A percentile compares a stretch with the other conserved stretches of the same genome.
These are phyloP conservation scores for Argyra leucocephala DNA, from an alignment of 2,888 invertebrate genomes.

Conservation along the genomic window DNA sequence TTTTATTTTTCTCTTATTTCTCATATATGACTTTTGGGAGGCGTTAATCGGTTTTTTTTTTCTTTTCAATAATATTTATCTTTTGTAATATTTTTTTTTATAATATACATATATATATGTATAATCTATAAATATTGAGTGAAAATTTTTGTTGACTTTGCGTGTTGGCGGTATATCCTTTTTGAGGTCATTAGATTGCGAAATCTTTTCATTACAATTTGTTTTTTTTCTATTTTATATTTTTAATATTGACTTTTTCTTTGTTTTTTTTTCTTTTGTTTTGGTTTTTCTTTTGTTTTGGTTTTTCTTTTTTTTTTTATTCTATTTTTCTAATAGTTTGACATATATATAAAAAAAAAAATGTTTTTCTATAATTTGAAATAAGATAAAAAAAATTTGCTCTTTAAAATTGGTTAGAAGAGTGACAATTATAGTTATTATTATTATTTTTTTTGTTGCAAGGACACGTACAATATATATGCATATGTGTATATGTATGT, in stretches of 20 bases:
- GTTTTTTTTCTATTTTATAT: not conserved
- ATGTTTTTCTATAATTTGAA: not conserved
- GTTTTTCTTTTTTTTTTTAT: no score
- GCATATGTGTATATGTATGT: no score
- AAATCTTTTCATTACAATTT: not conserved
- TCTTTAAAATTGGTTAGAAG: not conserved
- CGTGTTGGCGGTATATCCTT: conserved; percentile 2
- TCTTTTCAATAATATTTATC: conserved; percentile 4
- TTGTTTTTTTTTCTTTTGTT: no score
- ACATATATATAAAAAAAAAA: no score
- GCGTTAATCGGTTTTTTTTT: conserved; percentile 17
- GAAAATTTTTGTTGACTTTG: conserved; percentile 2
- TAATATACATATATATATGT: no score
- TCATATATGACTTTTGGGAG: no score
- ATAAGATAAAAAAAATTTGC: not conserved
- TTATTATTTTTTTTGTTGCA: not conserved
- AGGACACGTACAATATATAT: not conserved
- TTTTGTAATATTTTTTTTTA: not conserved
- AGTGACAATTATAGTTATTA: not conserved
- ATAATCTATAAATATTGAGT: no score
- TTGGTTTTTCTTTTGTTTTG: no score
- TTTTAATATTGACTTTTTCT: no score
- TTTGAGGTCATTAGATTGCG: conserved; percentile 3
- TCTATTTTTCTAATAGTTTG: no score
- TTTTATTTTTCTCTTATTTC: no score